Evolutionary conservation across 2,888 invertebrate species (phyloP).

Genomic region (Meandrusa payeni): DNA sequence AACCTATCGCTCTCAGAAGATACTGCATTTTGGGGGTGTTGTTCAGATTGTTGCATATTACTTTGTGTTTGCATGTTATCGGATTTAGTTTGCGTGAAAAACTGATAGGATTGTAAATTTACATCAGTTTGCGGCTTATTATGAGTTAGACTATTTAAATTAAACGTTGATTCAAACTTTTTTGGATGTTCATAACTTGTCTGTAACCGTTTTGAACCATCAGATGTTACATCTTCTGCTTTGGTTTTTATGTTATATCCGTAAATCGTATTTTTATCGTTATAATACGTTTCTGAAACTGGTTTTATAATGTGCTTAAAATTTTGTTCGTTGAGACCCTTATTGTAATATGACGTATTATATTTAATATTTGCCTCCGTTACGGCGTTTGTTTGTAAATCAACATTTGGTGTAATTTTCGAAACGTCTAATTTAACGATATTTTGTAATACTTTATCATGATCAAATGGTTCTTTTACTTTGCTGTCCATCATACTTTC

Average conservation of each 20-base stretch:
- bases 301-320: conserved; percentile 56
- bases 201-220: conserved; percentile 49
- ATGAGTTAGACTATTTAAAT: conserved; percentile 36
- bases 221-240: conserved; percentile 46
- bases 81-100: conserved; percentile 45
- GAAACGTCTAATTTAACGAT: conserved; percentile 72
- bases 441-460: conserved; percentile 71
- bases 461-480: conserved; percentile 65
- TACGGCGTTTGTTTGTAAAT: conserved; percentile 43
- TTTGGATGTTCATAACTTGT: conserved; percentile 50
- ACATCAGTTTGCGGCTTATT: conserved; percentile 46
- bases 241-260: conserved; percentile 61
- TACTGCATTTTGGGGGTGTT: conserved; percentile 45
- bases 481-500: conserved; percentile 51
- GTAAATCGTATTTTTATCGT: conserved; percentile 66
- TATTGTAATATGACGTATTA: conserved; percentile 44
- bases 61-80: conserved; percentile 49
- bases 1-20: conserved; percentile 52
- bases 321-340: conserved; percentile 54
- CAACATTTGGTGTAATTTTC: conserved; percentile 61
- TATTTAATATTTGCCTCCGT: conserved; percentile 45
- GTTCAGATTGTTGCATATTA: conserved; percentile 45
- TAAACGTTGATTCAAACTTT: conserved; percentile 43
- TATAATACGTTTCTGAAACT: conserved; percentile 61
- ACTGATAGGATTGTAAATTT: conserved; percentile 43